These are phyloP conservation scores for Notodonta dromedarius DNA, from an alignment of 2,888 invertebrate genomes.

Conservation along the genomic window DNA sequence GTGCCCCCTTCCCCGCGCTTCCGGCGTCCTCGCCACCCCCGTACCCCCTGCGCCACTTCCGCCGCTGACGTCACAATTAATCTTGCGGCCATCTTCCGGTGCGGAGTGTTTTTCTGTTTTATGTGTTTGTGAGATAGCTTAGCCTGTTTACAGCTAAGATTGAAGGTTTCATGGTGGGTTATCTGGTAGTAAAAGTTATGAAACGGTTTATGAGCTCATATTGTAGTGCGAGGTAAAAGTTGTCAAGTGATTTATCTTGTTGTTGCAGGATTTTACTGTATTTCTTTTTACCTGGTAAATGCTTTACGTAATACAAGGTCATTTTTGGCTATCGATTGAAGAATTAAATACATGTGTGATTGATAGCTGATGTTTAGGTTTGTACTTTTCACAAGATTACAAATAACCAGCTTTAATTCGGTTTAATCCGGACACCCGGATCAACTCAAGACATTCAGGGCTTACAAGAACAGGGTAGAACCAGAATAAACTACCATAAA, in stretches of 20 bases:
- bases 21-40: constrained; percentile 34
- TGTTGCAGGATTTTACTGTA: no score
- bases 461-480: no score
- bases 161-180: constrained; percentile 14
- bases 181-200: constrained; percentile 1
- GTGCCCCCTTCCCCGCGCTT: constrained; percentile 37
- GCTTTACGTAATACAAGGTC: no score
- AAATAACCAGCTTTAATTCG: no score
- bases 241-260: neutral
- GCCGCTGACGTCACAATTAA: constrained; percentile 62
- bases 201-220: neutral
- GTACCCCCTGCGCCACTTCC: constrained; percentile 39
- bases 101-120: constrained; percentile 53
- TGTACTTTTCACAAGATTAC: no score
- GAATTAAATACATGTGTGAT: no score
- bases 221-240: constrained; percentile 1
- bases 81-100: constrained; percentile 58
- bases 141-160: constrained; percentile 24
- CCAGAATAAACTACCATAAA: no score
- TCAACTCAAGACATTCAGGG: no score
- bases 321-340: no score
- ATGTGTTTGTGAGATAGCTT: constrained; percentile 32
- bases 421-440: no score
- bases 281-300: no score
- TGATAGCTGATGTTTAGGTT: no score